Percentiles rank a stretch among this genome's conserved stretches.
Evolutionary conservation across 2,797 vertebrate genomes (phyloP).

Genomic region (Antennarius maculatus): DNA sequence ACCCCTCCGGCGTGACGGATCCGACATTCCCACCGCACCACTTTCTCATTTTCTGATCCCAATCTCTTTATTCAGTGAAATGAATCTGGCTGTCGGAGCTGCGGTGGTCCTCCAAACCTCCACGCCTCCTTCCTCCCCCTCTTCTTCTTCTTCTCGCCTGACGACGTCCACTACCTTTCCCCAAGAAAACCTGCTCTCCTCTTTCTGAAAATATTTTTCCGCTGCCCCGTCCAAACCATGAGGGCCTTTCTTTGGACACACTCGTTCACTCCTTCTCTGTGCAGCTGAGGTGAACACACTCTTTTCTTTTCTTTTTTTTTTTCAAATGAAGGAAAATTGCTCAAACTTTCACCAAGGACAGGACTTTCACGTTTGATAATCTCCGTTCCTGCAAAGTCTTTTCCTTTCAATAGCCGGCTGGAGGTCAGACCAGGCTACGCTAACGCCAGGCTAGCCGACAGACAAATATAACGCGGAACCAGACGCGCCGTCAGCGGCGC

Average conservation of each 20-base stretch:
- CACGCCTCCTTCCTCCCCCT: conserved; percentile 4
- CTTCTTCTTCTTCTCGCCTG: conserved; percentile 21
- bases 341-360: not conserved
- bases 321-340: too few species aligned
- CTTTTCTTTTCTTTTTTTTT: not conserved
- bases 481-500: too few species aligned
- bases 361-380: conserved; percentile 2
- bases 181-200: conserved; percentile 71
- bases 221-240: conserved; percentile 77
- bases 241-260: conserved; percentile 73
- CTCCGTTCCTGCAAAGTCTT: not conserved
- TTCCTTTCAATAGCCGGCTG: not conserved
- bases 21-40: conserved; percentile 1
- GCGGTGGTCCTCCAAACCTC: conserved; percentile 26
- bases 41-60: not conserved
- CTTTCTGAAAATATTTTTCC: conserved; percentile 80
- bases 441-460: not conserved
- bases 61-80: conserved; percentile 11
- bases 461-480: not conserved
- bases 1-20: too few species aligned
- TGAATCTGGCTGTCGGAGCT: conserved; percentile 38
- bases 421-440: not conserved
- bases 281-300: conserved; percentile 21
- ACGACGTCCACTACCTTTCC: conserved; percentile 63
- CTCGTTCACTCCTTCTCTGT: conserved; percentile 38